Conservation (phyloP, 2,797 vertebrate species). For the Monodelphis domestica region DNA sequence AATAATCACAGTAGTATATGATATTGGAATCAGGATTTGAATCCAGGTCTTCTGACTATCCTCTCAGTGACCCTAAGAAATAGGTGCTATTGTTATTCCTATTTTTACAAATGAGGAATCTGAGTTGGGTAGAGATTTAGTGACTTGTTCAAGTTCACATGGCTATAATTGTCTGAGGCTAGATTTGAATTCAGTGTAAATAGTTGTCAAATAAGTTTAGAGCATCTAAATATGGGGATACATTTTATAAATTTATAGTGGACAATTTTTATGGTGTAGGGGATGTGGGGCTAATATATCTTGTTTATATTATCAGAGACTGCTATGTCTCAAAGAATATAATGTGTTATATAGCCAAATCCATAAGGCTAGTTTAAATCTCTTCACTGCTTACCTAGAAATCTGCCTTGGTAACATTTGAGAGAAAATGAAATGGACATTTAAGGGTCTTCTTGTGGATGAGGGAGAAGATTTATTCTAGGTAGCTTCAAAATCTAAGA, state of each 20-base stretch:
- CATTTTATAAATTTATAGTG: conserved; percentile 26
- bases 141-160: not conserved
- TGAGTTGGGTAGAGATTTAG: not conserved
- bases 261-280: not conserved
- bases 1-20: not conserved
- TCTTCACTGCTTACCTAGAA: conserved; percentile 16
- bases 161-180: not conserved
- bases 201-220: conserved; percentile 55
- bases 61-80: not conserved
- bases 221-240: conserved; percentile 29
- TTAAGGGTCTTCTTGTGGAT: conserved; percentile 53
- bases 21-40: not conserved
- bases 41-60: not conserved
- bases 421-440: conserved; percentile 21
- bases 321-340: not conserved
- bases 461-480: conserved; percentile 34
- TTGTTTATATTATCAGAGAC: not conserved
- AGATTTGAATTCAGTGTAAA: conserved; percentile 28
- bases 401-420: conserved; percentile 53
- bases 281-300: not conserved
- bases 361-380: conserved; percentile 40
- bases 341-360: conserved; percentile 26
- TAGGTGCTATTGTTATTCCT: not conserved
- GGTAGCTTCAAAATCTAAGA: conserved; percentile 3
- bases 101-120: not conserved